phyloP scores from a whole-genome alignment of 2,113 vertebrate genomes.

The Pogonocichla stellata region DNA sequence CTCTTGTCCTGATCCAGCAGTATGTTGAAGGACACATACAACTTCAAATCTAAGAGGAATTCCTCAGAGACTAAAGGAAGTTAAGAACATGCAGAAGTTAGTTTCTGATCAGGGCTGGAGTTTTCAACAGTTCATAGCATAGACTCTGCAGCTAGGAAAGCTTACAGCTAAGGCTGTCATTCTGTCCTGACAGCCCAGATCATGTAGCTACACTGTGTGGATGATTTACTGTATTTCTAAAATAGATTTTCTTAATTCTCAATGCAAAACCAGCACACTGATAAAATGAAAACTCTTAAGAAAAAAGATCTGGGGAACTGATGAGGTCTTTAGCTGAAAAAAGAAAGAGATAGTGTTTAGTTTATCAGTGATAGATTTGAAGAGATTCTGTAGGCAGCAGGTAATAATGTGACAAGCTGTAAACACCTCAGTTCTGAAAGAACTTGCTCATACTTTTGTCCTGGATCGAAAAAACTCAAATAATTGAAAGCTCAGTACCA shows the following conservation, averaged over 20 bases:
- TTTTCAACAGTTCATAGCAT: not conserved
- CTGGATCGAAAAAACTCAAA: not conserved
- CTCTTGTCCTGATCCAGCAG: not conserved
- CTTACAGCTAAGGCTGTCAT: constrained; percentile 13
- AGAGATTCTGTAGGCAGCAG: not conserved
- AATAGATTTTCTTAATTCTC: constrained; percentile 40
- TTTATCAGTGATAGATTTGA: not conserved
- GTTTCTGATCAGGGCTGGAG: not conserved
- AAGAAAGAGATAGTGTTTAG: not conserved
- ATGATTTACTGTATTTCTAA: constrained; percentile 40
- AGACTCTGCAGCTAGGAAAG: not conserved
- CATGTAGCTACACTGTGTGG: not conserved
- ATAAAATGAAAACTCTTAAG: not conserved
- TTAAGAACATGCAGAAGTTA: not conserved
- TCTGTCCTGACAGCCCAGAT: constrained; percentile 14
- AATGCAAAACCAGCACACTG: not conserved
- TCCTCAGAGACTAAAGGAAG: not conserved
- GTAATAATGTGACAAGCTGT: not conserved
- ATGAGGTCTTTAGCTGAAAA: constrained; percentile 10
- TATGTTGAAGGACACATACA: not conserved
- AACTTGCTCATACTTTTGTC: not conserved
- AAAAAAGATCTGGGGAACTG: not conserved
- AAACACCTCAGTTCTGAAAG: not conserved
- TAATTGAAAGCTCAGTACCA: not conserved
- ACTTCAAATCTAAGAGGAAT: not conserved